Percentiles rank a stretch among this genome's conserved stretches.
Evolutionary conservation across 2,888 invertebrate genomes (phyloP).

Genomic region (Drosophila quinaria): DNA sequence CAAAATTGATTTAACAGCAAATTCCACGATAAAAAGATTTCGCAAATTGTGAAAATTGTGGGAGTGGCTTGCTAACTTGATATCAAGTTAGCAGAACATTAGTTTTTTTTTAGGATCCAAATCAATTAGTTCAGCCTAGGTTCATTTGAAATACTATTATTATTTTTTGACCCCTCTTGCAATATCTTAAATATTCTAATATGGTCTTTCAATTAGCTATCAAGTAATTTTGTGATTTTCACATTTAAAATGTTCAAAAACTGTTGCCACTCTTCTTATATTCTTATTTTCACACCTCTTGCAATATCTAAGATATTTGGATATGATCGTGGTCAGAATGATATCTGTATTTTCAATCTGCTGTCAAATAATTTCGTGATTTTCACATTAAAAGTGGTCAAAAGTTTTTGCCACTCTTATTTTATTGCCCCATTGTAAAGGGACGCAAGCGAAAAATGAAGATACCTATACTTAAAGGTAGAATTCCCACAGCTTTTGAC

Average conservation of each 20-base stretch:
- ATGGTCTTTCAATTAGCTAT: slow-evolving; percentile 24
- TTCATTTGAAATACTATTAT: neutral
- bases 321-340: slow-evolving; percentile 4
- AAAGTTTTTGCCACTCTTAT: slow-evolving; percentile 46
- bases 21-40: no score
- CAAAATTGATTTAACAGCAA: no score
- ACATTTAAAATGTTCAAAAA: slow-evolving; percentile 49
- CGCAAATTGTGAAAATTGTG: no score
- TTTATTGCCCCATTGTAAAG: slow-evolving; percentile 64
- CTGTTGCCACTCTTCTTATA: slow-evolving; percentile 44
- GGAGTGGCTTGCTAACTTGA: no score
- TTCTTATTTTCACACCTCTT: neutral
- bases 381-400: slow-evolving; percentile 53
- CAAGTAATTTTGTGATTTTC: slow-evolving; percentile 56
- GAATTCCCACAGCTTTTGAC: slow-evolving; percentile 61
- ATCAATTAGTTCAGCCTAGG: neutral
- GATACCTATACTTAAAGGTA: slow-evolving; percentile 22
- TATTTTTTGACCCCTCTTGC: neutral
- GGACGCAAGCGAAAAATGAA: slow-evolving; percentile 16
- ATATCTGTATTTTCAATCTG: slow-evolving; percentile 38
- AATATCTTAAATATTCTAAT: neutral
- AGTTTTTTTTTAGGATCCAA: no score
- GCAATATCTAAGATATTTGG: neutral
- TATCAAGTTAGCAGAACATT: no score
- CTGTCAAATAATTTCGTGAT: slow-evolving; percentile 53